Percentiles rank a stretch among this genome's conserved stretches.
These are phyloP conservation scores for Anolis carolinensis DNA, from an alignment of 2,113 vertebrate species.

Conservation along the genomic window DNA sequence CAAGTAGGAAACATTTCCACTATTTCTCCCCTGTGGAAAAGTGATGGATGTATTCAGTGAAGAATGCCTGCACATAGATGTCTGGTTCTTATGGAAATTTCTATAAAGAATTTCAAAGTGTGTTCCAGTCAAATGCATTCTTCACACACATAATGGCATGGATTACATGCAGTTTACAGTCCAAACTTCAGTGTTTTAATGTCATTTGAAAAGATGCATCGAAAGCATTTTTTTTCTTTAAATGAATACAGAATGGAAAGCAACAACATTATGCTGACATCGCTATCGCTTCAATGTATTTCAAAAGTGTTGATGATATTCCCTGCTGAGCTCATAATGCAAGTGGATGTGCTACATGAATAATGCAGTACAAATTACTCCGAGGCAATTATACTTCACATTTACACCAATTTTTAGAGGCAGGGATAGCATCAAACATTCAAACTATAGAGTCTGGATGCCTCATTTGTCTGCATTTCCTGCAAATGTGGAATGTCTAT, in stretches of 20 bases:
- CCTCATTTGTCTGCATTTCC: background rate
- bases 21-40: too few species aligned
- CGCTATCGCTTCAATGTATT: background rate
- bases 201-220: background rate
- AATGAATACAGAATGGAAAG: background rate
- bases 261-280: background rate
- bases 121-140: too few species aligned
- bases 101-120: too few species aligned
- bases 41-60: too few species aligned
- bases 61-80: too few species aligned
- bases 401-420: background rate
- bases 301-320: background rate
- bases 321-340: background rate
- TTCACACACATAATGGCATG: too few species aligned
- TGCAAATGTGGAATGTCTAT: background rate
- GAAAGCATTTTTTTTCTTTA: background rate
- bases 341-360: background rate
- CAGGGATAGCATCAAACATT: background rate
- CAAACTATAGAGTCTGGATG: background rate
- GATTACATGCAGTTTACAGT: too few species aligned
- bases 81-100: too few species aligned
- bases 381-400: background rate
- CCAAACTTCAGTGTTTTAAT: too few species aligned
- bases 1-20: too few species aligned
- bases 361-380: background rate